Evolutionary conservation across 2,113 vertebrate species (phyloP), one percentile per base, ranked within the genome.

Genomic region (Aleadryas rufinucha): DNA sequence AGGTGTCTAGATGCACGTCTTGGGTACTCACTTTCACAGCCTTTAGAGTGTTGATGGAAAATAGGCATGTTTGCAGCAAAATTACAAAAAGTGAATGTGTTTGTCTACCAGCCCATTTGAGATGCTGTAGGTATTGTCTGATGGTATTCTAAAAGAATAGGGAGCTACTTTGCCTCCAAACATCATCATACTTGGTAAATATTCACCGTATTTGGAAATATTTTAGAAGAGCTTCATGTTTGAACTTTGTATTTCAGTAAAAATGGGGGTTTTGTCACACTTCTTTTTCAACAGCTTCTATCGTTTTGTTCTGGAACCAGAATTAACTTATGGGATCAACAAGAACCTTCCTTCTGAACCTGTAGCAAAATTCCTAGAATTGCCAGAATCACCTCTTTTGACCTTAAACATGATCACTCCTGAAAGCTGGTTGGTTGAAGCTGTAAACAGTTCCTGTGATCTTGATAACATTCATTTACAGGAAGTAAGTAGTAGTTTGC

Each of bases 351-450:
- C 99, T 77, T 82, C 97, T 52, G 98, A 98, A 72, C 99, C 99
- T 16, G 60, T 98, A 75, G 99, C 99, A 84, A 98, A 98, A 88
- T 99, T 99, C 90, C 47, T 97, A n/a, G 99, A 99, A 76, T 97
- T 99, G 93, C 99, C 99, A 54, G 99, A 99, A 93, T 98, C 99
- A 5, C 98, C 97, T 4, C 98, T 99, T 60, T 98, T 99, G 75
- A 99, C 99, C 27, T 98, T 99, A 45, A 99, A 99, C 87, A 98
- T 99, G 99, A 99, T 99, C 87, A 99, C 99, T 83, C 99, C 99
- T 22, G 99, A 99, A 96, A 98, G 98, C 97, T 99, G 99, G 99
- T 97, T 99, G 97, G 99, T 99, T 85, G 99, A 99, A 98, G 98
- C 98, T 22, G 98, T 99, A 8, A 97, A 97, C 91, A 99, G 99